These are phyloP conservation scores for Philonicus albiceps DNA, from an alignment of 2,888 invertebrate species.

Conservation along the genomic window DNA sequence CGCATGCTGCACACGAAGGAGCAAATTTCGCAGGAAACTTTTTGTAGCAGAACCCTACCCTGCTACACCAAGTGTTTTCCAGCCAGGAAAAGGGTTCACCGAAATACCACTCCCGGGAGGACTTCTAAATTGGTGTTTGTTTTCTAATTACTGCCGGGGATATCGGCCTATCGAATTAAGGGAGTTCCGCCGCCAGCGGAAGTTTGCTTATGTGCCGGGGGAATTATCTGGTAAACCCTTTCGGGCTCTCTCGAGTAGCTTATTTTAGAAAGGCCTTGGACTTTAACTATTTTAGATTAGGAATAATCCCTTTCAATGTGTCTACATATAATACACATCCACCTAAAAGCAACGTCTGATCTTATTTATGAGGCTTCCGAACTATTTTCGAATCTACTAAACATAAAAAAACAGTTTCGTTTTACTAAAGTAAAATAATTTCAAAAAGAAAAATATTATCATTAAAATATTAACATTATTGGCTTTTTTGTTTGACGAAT, in stretches of 20 bases:
- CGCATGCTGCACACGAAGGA: not conserved
- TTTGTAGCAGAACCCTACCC: not conserved
- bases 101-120: not conserved
- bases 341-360: too few species aligned
- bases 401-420: too few species aligned
- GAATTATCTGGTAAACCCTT: not conserved
- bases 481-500: too few species aligned
- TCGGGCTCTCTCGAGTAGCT: not conserved
- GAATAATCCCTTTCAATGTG: not conserved
- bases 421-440: too few species aligned
- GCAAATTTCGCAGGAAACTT: not conserved
- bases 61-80: not conserved
- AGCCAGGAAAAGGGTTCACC: not conserved
- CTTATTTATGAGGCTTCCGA: too few species aligned
- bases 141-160: not conserved
- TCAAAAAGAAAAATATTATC: too few species aligned
- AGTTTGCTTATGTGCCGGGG: not conserved
- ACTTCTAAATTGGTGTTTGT: not conserved
- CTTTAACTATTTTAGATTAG: not conserved
- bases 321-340: not conserved
- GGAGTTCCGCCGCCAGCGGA: not conserved
- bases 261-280: not conserved
- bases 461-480: too few species aligned
- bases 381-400: too few species aligned
- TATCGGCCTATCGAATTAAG: not conserved